These are phyloP conservation scores for Malurus alboscapulatus DNA, from an alignment of 2,113 vertebrate genomes.

Conservation along the genomic window DNA sequence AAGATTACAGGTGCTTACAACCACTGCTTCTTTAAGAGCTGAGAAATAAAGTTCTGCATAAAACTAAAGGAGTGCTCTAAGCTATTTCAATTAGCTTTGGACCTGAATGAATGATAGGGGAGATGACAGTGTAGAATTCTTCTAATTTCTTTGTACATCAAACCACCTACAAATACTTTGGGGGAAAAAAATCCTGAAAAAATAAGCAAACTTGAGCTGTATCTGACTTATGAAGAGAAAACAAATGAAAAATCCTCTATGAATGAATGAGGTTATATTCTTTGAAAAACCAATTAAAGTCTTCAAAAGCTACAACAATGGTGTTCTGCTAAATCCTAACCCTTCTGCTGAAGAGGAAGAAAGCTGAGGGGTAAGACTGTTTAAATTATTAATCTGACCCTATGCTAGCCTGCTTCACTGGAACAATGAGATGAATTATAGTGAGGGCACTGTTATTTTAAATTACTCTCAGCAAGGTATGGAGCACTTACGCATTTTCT, in stretches of 20 bases:
- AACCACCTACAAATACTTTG: neutral
- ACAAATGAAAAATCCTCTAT: neutral
- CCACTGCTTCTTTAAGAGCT: neutral
- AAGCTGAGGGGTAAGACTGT: neutral
- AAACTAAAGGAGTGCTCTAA: neutral
- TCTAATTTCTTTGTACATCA: neutral
- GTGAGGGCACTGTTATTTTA: slow-evolving; percentile 23
- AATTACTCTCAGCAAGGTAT: slow-evolving; percentile 44
- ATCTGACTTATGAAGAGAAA: neutral
- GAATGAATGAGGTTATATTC: neutral
- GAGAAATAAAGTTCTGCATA: neutral
- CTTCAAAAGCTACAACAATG: slow-evolving; percentile 18
- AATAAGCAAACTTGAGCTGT: neutral
- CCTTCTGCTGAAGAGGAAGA: neutral
- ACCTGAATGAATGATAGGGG: neutral
- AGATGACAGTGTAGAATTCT: neutral
- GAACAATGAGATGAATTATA: slow-evolving; percentile 32
- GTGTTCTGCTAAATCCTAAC: neutral
- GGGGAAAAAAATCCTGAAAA: neutral
- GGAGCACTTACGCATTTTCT: neutral
- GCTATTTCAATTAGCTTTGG: neutral
- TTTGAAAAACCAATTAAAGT: slow-evolving; percentile 27
- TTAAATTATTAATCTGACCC: slow-evolving; percentile 54
- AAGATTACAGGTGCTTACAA: neutral
- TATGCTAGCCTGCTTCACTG: neutral